Base-by-base conservation (phyloP, 2,797 vertebrate species). In the Typhlichthys eigenmanni region DNA sequence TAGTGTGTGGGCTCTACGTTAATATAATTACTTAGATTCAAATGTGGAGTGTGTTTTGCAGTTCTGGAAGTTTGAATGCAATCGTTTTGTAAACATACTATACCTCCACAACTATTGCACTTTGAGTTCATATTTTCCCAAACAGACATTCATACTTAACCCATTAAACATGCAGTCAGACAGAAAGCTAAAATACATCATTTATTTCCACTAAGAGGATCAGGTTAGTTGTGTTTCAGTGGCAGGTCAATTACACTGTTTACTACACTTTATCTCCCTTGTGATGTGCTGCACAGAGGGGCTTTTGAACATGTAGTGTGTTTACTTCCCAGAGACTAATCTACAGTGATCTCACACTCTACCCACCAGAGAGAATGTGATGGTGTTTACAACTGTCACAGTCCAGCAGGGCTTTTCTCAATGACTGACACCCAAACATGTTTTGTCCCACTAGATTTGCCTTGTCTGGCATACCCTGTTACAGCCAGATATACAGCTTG, bases 121-220 rank as follows among this genome's bases (percentile, higher is more conserved):
- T 38, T 38, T 51, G 49, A 58, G 16, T 58, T 12, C 12, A 32
- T 47, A 3, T 50, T 6, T 50, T 4, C 11, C 57, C 16, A 14
- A 17, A 17, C 17, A 13, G 13, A 6, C 47, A 24, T 14, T 43
- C 7, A 14, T 12, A 56, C 9, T 13, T 46, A n/a, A 5, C 9
- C 66, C 4, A 38, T 65, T 52, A 46, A 45, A 69, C 29, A 17
- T 29, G 10, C 10, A 13, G 8, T 17, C 19, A 8, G 7, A 65
- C 45, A 57, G 61, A 57, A 68, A 69, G 55, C 34, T 29, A 59
- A 69, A 64, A 75, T 79, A 56, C 50, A 73, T 79, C 65, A 80
- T 79, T 82, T 45, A 85, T 78, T 55, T 1, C 32, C 48, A 17
- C 55, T 74, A 58, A 63, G 61, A 45, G 53, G 64, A 82, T 77